A percentile compares a stretch with the other conserved stretches of the same genome.
phyloP scores from a whole-genome alignment of 2,888 invertebrate species.

The Chaitophorus viminalis region DNA sequence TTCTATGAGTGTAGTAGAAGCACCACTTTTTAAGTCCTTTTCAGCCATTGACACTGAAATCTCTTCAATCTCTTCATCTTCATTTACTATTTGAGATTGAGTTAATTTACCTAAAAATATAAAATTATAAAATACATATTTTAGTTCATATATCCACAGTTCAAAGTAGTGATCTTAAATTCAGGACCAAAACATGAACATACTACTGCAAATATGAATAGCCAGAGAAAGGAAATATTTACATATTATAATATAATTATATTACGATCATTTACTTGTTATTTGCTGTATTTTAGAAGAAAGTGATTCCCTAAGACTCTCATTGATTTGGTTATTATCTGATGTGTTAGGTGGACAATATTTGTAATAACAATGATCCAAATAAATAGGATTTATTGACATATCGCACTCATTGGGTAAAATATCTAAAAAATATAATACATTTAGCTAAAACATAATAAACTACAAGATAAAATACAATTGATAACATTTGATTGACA shows the following conservation, averaged over 20 bases:
- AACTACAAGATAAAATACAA: neutral
- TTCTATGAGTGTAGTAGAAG: neutral
- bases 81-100: conserved; percentile 22
- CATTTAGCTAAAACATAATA: conserved; percentile 26
- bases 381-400: conserved; percentile 44
- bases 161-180: too few relatives aligned
- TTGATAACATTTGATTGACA: neutral
- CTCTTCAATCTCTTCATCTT: conserved; percentile 41
- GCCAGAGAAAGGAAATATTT: too few relatives aligned
- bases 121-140: neutral
- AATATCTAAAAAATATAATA: conserved; percentile 32
- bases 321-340: neutral
- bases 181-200: too few relatives aligned
- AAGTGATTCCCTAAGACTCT: neutral
- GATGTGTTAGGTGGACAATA: conserved; percentile 9
- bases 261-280: conserved; percentile 30
- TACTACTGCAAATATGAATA: too few relatives aligned
- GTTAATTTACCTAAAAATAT: conserved; percentile 32
- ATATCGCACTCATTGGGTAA: conserved; percentile 11
- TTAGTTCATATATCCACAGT: neutral
- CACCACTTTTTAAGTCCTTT: neutral
- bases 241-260: too few relatives aligned
- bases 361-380: conserved; percentile 48
- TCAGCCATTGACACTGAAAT: conserved; percentile 5
- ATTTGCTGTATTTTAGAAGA: conserved; percentile 15